Conservation (phyloP, 2,888 invertebrate genomes). For the Cephus runcator region DNA sequence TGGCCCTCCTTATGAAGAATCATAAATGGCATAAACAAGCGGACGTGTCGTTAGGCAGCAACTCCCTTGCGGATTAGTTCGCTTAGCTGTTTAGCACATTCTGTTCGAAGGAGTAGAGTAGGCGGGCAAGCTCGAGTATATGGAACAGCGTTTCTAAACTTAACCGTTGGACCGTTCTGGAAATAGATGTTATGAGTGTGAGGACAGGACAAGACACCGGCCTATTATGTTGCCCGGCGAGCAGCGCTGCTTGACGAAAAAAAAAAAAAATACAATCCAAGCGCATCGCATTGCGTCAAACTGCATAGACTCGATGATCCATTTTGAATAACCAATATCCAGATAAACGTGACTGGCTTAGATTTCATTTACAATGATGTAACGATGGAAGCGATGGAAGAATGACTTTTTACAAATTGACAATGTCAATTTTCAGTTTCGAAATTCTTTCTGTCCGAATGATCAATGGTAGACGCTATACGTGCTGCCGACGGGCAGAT, state of each 20-base stretch:
- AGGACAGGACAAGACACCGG: conserved; percentile 63
- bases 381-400: neutral
- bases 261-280: neutral
- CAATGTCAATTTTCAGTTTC: neutral
- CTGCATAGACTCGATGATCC: neutral
- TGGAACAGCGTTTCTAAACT: conserved; percentile 64
- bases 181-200: conserved; percentile 66
- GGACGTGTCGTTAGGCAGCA: neutral
- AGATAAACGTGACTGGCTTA: neutral
- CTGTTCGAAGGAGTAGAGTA: conserved; percentile 36
- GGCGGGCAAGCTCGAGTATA: conserved; percentile 59
- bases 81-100: neutral
- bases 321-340: neutral
- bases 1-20: neutral
- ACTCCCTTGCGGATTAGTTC: neutral
- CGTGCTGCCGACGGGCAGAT: neutral
- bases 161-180: conserved; percentile 63
- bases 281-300: neutral
- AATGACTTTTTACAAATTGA: neutral
- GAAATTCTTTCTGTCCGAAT: neutral
- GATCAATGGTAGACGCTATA: neutral
- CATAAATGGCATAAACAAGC: neutral
- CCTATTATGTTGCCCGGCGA: conserved; percentile 45
- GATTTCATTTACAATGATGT: neutral
- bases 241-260: neutral